Evolutionary conservation across 2,113 vertebrate genomes (phyloP).

Genomic region (Rostratula benghalensis): DNA sequence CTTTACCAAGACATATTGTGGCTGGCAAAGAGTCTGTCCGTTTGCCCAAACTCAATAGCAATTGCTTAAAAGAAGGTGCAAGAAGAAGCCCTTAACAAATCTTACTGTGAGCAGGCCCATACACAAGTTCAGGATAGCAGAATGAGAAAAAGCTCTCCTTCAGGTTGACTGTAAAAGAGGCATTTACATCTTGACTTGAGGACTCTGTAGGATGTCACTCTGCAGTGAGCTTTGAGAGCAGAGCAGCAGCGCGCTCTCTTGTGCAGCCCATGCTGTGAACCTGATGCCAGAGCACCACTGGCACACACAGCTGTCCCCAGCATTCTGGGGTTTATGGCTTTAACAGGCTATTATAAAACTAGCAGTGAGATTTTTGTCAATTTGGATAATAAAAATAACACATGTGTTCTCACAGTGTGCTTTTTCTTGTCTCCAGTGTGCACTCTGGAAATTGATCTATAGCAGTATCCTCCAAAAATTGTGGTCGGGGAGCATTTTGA

Average conservation of each 20-base stretch:
- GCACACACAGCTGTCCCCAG: neutral
- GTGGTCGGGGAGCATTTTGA: neutral
- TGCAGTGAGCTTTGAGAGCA: neutral
- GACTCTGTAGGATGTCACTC: neutral
- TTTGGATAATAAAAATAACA: constrained; percentile 38
- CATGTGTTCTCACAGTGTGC: neutral
- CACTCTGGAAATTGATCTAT: neutral
- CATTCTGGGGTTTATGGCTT: neutral
- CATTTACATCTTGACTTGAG: neutral
- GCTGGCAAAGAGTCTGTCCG: neutral
- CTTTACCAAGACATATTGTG: neutral
- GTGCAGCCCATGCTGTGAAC: neutral
- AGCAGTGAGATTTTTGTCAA: neutral
- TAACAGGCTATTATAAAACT: neutral
- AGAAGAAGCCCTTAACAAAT: neutral
- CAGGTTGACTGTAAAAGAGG: neutral
- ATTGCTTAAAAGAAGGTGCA: neutral
- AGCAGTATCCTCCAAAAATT: neutral
- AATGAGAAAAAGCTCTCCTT: neutral
- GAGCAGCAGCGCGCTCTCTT: neutral
- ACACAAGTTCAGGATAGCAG: neutral
- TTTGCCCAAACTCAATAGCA: neutral
- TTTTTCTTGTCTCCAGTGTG: neutral
- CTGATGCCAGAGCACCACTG: neutral
- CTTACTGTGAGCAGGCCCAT: neutral